Conservation (phyloP, 35 echinoderm and acorn worm genomes). For the Lytechinus variegatus region DNA sequence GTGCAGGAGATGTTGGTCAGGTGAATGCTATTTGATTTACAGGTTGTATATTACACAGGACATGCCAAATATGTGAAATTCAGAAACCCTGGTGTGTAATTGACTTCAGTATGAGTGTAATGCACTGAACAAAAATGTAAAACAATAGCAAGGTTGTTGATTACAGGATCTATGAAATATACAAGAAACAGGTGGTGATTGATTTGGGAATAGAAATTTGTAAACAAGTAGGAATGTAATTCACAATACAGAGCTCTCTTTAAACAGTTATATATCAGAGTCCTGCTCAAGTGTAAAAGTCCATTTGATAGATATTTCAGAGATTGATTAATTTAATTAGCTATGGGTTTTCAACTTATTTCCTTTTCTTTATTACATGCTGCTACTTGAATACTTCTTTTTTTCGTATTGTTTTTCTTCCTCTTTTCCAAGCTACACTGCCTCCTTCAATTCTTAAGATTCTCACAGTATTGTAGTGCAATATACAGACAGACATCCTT, state of each 20-base stretch:
- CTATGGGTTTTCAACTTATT: no score
- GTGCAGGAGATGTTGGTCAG: no score
- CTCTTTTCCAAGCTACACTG: no score
- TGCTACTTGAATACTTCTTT: no score
- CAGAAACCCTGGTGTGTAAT: neutral
- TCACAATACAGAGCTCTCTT: neutral
- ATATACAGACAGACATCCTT: no score
- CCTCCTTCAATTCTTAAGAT: no score
- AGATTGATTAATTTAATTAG: no score
- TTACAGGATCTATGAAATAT: neutral
- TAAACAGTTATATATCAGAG: neutral
- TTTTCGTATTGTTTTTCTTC: no score
- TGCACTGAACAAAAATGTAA: neutral
- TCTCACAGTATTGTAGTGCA: no score
- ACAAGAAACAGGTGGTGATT: neutral
- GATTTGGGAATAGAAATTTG: neutral
- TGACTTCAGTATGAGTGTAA: neutral
- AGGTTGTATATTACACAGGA: constrained; percentile 13
- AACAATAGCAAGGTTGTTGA: neutral
- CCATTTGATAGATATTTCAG: no score
- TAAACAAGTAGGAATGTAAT: neutral
- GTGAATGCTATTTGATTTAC: neutral
- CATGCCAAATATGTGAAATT: neutral
- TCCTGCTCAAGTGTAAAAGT: no score
- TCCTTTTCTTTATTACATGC: no score